Percentiles rank a stretch among this genome's conserved stretches.
Evolutionary conservation across 2,888 invertebrate species (phyloP).

Genomic region (Parnassius mnemosyne): DNA sequence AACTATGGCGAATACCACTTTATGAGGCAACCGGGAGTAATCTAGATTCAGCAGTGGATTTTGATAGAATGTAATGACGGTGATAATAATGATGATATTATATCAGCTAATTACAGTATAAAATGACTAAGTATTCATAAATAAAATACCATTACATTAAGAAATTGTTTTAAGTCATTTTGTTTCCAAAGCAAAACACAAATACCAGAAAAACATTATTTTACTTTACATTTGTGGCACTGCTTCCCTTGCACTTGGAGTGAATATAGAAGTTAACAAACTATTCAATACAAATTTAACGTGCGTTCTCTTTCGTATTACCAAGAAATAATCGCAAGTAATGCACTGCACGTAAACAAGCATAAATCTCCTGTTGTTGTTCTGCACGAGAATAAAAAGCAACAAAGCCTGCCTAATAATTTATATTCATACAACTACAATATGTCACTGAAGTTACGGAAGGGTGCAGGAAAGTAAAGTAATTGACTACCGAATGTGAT

Average conservation of each 20-base stretch:
- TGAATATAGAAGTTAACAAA: constrained; percentile 3
- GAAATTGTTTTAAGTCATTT: too few species aligned
- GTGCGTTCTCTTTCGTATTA: neutral
- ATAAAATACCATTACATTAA: too few species aligned
- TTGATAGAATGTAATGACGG: too few species aligned
- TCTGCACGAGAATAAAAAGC: constrained; percentile 32
- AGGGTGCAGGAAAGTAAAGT: constrained; percentile 13
- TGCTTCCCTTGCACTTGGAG: constrained; percentile 3
- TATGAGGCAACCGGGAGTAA: too few species aligned
- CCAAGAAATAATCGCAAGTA: constrained; percentile 35
- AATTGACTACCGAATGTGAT: constrained; percentile 16
- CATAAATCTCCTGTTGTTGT: constrained; percentile 43
- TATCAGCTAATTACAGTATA: too few species aligned
- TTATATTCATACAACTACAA: constrained; percentile 25
- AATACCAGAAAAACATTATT: constrained; percentile 3
- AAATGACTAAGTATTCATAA: too few species aligned
- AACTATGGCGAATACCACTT: too few species aligned
- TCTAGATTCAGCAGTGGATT: too few species aligned
- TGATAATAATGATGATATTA: too few species aligned
- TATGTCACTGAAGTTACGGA: constrained; percentile 20
- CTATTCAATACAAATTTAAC: neutral
- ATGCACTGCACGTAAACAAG: constrained; percentile 52
- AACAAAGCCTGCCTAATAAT: constrained; percentile 26
- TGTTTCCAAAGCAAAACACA: neutral
- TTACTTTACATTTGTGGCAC: constrained; percentile 17